Evolutionary conservation across 2,113 vertebrate species (phyloP), one percentile per base, ranked within the genome.

Genomic region (Dromas ardeola): DNA sequence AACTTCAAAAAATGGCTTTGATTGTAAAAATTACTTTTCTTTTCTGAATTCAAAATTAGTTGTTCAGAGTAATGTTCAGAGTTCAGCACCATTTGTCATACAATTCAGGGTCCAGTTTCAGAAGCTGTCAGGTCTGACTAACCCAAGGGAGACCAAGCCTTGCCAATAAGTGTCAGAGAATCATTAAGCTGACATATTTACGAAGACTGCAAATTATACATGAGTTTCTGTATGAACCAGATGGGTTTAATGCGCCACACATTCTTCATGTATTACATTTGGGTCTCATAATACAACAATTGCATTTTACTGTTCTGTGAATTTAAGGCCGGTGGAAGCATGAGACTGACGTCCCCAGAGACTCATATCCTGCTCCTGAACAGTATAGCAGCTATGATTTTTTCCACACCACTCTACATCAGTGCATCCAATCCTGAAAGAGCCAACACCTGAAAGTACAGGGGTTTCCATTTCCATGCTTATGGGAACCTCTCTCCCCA

Each of bases 151-250:
- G 63, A 53, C 29, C 55, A 9, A 87, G 32, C 23, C 78, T 91
- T 69, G 29, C 55, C 70, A n/a, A 73, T 11, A 73, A 32, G 81
- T 90, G 67, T 66, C 73, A 82, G 53, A 93, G 45, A 79, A 23
- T 38, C 49, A 76, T 85, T 91, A 93, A 85, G 36, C 26, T 62
- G 84, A 91, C 62, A 40, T 91, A 91, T 94, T 96, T 96, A 95
- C 79, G 85, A 77, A 90, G 74, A 49, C 42, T 73, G 36, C 93
- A 89, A 97, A 90, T 95, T 91, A 96, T 80, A 90, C 89, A 95
- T 73, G 87, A 90, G 59, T 77, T 96, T 82, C 84, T 87, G 29
- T 36, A 94, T 77, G 87, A 95, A 73, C 32, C 42, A 95, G 81
- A 76, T 36, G 55, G 61, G 61, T 90, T 88, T 94, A 91, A 87